Evolutionary conservation across 2,888 invertebrate species (phyloP).

Genomic region (Mimumesa dahlbomi): DNA sequence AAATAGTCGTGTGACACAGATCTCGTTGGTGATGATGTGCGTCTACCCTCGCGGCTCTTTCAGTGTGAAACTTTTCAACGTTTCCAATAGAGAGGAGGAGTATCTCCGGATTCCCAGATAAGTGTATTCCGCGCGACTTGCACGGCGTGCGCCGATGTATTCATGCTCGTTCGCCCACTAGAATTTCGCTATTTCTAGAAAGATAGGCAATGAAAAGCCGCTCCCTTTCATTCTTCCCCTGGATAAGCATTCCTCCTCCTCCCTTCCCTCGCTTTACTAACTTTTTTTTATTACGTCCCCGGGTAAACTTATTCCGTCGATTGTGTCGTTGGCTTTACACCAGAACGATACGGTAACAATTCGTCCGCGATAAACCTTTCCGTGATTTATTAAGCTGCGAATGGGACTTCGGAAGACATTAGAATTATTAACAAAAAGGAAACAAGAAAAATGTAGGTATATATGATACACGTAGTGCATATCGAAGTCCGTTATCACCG

Average conservation of each 20-base stretch:
- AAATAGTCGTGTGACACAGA: too few species aligned
- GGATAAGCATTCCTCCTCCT: not conserved
- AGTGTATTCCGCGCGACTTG: conserved; percentile 1
- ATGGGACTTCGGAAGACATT: too few species aligned
- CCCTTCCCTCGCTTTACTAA: not conserved
- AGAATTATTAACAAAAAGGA: too few species aligned
- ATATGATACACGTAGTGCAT: too few species aligned
- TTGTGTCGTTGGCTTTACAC: not conserved
- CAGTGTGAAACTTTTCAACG: conserved; percentile 27
- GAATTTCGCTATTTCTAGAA: conserved; percentile 7
- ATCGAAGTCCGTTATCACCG: too few species aligned
- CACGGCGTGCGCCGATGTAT: conserved; percentile 21
- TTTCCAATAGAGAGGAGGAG: conserved; percentile 11
- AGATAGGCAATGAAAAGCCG: conserved; percentile 11
- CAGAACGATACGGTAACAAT: not conserved
- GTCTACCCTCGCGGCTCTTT: too few species aligned
- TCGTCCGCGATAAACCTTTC: too few species aligned
- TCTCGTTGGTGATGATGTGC: too few species aligned
- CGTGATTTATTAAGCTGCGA: too few species aligned
- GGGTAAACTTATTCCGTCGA: conserved; percentile 5
- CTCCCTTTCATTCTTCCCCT: not conserved
- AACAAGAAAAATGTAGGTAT: too few species aligned
- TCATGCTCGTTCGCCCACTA: conserved; percentile 11
- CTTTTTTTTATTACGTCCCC: not conserved
- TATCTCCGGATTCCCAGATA: conserved; percentile 1